These are phyloP conservation scores for Drosophila kepulauana DNA, from an alignment of 1,140 invertebrate species.

Conservation along the genomic window DNA sequence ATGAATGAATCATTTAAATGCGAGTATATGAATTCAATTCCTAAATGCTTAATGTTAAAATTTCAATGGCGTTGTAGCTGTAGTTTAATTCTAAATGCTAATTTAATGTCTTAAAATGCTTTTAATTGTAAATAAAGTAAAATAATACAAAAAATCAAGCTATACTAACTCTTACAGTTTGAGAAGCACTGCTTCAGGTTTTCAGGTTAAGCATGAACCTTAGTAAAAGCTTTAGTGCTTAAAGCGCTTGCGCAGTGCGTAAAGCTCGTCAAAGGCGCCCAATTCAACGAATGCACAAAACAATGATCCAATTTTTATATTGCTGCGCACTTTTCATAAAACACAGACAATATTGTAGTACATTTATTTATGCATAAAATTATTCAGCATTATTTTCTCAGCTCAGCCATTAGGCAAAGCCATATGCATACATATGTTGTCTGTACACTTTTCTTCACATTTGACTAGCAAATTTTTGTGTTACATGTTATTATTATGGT, in stretches of 20 bases:
- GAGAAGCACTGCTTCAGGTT: not conserved
- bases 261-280: conserved; percentile 22
- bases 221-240: not conserved
- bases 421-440: not conserved
- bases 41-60: conserved; percentile 68
- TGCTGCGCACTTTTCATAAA: not conserved
- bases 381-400: conserved; percentile 32
- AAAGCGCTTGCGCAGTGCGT: conserved; percentile 15
- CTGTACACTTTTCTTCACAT: conserved; percentile 48
- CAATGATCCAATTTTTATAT: not conserved
- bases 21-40: conserved; percentile 66
- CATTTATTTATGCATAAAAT: conserved; percentile 9
- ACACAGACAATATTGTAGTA: not conserved
- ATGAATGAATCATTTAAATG: conserved; percentile 43
- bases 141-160: conserved; percentile 25
- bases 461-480: conserved; percentile 34
- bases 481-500: conserved; percentile 39
- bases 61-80: conserved; percentile 56
- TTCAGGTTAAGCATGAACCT: not conserved
- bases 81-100: conserved; percentile 65
- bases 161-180: not conserved
- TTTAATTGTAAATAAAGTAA: conserved; percentile 81
- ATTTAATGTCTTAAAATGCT: conserved; percentile 75
- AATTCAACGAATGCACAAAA: not conserved
- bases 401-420: conserved; percentile 32